These are phyloP conservation scores for Dryocosmus kuriphilus DNA, from an alignment of 2,888 invertebrate species.

Conservation along the genomic window DNA sequence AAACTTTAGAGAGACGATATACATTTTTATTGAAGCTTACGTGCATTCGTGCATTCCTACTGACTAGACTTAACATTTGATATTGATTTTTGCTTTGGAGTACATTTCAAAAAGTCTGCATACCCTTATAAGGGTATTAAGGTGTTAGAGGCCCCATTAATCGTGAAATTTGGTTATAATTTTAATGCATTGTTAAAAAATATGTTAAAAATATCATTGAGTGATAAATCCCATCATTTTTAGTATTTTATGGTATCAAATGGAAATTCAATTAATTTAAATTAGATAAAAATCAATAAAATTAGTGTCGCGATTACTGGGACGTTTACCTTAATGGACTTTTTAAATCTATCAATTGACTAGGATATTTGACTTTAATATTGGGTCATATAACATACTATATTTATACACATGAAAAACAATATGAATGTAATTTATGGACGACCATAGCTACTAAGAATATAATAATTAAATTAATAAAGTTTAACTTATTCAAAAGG, in stretches of 20 bases:
- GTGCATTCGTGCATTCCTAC: not conserved
- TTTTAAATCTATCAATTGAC: slow-evolving; percentile 69
- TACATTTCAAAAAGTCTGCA: slow-evolving; percentile 3
- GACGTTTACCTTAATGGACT: no score
- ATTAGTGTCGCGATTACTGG: no score
- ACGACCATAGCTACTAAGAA: not conserved
- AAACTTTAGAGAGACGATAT: slow-evolving; percentile 37
- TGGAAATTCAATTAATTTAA: no score
- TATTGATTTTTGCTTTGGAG: slow-evolving; percentile 39
- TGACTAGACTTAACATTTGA: slow-evolving; percentile 29
- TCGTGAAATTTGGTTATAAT: no score
- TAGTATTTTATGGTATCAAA: no score
- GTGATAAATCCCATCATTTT: no score
- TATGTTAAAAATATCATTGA: no score
- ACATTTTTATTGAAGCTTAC: slow-evolving; percentile 39
- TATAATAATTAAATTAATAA: not conserved
- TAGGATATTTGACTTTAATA: slow-evolving; percentile 60
- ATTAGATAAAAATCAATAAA: no score
- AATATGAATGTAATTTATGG: not conserved
- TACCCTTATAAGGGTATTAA: slow-evolving; percentile 13
- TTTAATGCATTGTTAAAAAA: no score
- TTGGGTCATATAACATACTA: not conserved
- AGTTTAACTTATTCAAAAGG: slow-evolving; percentile 3
- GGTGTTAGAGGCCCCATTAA: no score
- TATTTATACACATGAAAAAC: slow-evolving; percentile 3